phyloP scores from a whole-genome alignment of 2,797 vertebrate species.

The Catamblyrhynchus diadema region DNA sequence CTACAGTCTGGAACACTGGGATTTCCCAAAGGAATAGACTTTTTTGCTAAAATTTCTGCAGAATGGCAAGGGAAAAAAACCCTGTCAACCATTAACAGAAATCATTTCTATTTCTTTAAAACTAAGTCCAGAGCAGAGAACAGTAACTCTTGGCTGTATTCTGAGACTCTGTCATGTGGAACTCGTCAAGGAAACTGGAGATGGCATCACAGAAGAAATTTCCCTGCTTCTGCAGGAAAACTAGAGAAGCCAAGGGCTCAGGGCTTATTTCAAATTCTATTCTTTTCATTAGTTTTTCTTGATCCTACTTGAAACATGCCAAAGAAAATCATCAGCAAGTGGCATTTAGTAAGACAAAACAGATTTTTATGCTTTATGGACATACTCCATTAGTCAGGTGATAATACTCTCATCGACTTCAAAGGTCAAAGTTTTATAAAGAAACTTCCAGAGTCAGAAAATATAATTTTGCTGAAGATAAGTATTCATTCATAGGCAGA shows the following conservation, averaged over 20 bases:
- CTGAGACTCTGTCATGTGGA: neutral
- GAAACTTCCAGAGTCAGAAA: neutral
- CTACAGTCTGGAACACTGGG: neutral
- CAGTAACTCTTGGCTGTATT: neutral
- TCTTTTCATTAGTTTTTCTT: neutral
- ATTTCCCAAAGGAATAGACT: neutral
- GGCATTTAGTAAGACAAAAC: neutral
- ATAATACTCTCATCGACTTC: neutral
- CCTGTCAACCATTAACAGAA: neutral
- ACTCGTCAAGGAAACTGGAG: neutral
- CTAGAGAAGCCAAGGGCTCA: neutral
- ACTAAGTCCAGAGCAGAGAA: neutral
- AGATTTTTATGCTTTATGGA: neutral
- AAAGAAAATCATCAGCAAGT: neutral
- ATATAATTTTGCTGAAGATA: neutral
- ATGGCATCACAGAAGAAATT: neutral
- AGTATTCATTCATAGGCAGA: neutral
- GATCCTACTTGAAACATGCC: neutral
- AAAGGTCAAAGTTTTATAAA: conserved; percentile 5
- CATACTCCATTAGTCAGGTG: neutral
- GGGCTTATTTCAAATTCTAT: neutral
- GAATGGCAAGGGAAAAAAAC: neutral
- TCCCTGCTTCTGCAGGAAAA: neutral
- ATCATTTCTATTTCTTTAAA: neutral
- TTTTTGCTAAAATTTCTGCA: neutral